Conservation (phyloP, 1,140 invertebrate genomes). For the Lordiphosa collinella region DNA sequence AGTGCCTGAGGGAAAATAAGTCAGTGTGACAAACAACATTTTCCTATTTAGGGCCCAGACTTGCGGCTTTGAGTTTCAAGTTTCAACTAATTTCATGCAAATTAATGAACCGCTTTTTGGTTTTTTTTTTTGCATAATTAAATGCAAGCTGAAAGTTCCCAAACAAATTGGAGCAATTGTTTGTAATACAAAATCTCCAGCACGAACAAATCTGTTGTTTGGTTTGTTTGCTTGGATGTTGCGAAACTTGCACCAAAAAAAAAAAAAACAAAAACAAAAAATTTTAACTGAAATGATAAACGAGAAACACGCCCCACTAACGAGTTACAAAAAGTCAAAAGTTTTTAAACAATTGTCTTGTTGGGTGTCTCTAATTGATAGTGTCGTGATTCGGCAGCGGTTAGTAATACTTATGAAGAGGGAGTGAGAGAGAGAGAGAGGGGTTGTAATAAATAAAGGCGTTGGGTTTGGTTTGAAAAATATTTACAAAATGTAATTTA, state of each 20-base stretch:
- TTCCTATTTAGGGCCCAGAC: conserved; percentile 37
- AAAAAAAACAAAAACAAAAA: no score
- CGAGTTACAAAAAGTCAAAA: conserved; percentile 39
- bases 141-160: conserved; percentile 58
- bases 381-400: conserved; percentile 58
- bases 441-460: no score
- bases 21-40: conserved; percentile 75
- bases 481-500: no score
- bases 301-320: conserved; percentile 68
- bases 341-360: conserved; percentile 61
- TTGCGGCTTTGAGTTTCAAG: conserved; percentile 20
- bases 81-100: conserved; percentile 65
- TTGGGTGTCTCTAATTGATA: conserved; percentile 65
- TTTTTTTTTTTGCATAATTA: conserved; percentile 67
- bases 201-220: conserved; percentile 40
- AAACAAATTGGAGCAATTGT: conserved; percentile 69
- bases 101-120: conserved; percentile 38
- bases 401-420: no score
- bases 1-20: conserved; percentile 63
- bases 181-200: conserved; percentile 40
- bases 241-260: conserved; percentile 31
- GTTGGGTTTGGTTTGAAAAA: no score
- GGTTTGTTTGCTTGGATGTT: conserved; percentile 29
- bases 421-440: no score
- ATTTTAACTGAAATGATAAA: conserved; percentile 53